These are phyloP conservation scores for Pandemis cinnamomeana DNA, from an alignment of 2,888 invertebrate species.

Conservation along the genomic window DNA sequence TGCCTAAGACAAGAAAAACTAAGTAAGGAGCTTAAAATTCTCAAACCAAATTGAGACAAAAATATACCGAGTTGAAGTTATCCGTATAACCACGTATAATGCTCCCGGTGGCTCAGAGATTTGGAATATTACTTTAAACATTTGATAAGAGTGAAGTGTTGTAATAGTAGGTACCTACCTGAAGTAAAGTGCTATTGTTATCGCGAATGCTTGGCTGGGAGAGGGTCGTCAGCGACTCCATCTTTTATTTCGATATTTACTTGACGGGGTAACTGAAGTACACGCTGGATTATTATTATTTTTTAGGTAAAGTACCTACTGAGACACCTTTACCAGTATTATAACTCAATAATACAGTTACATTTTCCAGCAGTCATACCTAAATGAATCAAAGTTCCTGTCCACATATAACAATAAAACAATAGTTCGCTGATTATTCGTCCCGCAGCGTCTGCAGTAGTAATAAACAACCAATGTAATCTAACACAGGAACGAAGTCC, in stretches of 20 bases:
- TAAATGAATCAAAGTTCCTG: slow-evolving; percentile 5
- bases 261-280: not conserved
- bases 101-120: not conserved
- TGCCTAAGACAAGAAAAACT: too few species aligned
- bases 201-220: not conserved
- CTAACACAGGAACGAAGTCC: slow-evolving; percentile 35
- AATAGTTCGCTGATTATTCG: slow-evolving; percentile 8
- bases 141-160: slow-evolving; percentile 3
- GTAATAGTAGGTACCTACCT: not conserved
- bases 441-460: not conserved
- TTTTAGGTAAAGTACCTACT: not conserved
- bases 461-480: slow-evolving; percentile 25
- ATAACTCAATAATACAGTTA: not conserved
- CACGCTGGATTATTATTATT: not conserved
- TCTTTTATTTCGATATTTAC: not conserved
- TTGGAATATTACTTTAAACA: not conserved
- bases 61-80: not conserved
- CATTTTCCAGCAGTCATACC: not conserved
- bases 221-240: not conserved
- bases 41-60: not conserved
- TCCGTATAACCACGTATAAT: not conserved
- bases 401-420: not conserved
- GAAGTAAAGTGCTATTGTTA: slow-evolving; percentile 3
- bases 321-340: not conserved
- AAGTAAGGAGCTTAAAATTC: not conserved